phyloP scores from a whole-genome alignment of 2,113 vertebrate species.

The Peromyscus leucopus region DNA sequence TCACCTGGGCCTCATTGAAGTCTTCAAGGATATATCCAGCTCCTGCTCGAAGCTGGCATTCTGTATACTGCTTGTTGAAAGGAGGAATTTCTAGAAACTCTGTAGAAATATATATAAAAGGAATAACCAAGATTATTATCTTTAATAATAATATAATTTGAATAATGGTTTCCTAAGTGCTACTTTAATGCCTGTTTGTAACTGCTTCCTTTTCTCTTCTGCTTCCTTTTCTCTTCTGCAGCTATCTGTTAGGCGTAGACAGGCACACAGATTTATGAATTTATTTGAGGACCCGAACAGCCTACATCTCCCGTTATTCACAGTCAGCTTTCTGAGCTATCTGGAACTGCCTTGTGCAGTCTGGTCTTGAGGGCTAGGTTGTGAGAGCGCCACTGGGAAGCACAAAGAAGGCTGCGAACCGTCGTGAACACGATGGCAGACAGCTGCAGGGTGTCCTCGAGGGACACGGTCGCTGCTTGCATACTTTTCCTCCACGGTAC shows the following conservation, averaged over 20 bases:
- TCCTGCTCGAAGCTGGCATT: conserved; percentile 94
- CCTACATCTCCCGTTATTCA: neutral
- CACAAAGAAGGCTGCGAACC: neutral
- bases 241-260: neutral
- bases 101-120: conserved; percentile 78
- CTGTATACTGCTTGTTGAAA: conserved; percentile 93
- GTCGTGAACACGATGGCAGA: neutral
- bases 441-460: conserved; percentile 11
- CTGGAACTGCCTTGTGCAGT: neutral
- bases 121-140: conserved; percentile 45
- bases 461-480: neutral
- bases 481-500: neutral
- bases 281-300: neutral
- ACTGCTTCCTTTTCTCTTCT: neutral
- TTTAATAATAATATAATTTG: neutral
- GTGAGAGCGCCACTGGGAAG: neutral
- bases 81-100: conserved; percentile 92
- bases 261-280: neutral
- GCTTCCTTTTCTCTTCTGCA: neutral
- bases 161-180: neutral
- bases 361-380: neutral
- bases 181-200: conserved; percentile 56
- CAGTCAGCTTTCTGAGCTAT: conserved; percentile 10
- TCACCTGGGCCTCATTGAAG: conserved; percentile 97
- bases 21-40: conserved; percentile 96